Percentiles rank a stretch among this genome's conserved stretches.
Evolutionary conservation across 2,113 vertebrate species (phyloP).

Genomic region (Coreoperca whiteheadi): DNA sequence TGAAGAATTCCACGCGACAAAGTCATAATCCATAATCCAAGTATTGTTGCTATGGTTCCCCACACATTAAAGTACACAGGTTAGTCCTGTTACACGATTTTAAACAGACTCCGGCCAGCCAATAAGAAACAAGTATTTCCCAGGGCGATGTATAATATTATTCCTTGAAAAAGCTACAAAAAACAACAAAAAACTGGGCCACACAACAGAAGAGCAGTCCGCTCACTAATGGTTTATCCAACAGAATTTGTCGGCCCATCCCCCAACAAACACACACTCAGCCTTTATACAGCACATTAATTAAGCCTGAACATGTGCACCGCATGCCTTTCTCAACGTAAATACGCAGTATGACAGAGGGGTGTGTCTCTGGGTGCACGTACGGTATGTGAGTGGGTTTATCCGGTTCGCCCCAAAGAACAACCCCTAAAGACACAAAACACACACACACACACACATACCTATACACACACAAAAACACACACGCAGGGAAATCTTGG

Average conservation of each 20-base stretch:
- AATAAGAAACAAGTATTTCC: background rate
- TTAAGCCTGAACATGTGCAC: conserved; percentile 16
- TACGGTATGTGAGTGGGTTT: conserved; percentile 27
- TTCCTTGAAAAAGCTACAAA: background rate
- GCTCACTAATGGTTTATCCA: conserved; percentile 34
- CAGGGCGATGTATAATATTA: background rate
- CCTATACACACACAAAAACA: background rate
- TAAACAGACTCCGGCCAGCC: background rate
- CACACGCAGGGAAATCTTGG: background rate
- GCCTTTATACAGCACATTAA: conserved; percentile 27
- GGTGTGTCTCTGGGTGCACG: conserved; percentile 32
- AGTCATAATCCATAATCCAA: background rate
- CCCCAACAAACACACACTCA: conserved; percentile 29
- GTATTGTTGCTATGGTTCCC: conserved; percentile 33
- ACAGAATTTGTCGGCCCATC: background rate
- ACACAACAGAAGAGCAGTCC: conserved; percentile 21
- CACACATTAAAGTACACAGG: background rate
- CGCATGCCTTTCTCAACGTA: conserved; percentile 22
- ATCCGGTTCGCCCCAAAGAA: conserved; percentile 7
- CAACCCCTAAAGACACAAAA: conserved; percentile 39
- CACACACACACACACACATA: conserved; percentile 1
- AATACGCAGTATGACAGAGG: conserved; percentile 31
- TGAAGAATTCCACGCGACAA: background rate
- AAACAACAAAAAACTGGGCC: background rate
- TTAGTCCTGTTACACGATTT: background rate